Conservation (phyloP, 1,140 invertebrate genomes). For the Macrobrachium nipponense region DNA sequence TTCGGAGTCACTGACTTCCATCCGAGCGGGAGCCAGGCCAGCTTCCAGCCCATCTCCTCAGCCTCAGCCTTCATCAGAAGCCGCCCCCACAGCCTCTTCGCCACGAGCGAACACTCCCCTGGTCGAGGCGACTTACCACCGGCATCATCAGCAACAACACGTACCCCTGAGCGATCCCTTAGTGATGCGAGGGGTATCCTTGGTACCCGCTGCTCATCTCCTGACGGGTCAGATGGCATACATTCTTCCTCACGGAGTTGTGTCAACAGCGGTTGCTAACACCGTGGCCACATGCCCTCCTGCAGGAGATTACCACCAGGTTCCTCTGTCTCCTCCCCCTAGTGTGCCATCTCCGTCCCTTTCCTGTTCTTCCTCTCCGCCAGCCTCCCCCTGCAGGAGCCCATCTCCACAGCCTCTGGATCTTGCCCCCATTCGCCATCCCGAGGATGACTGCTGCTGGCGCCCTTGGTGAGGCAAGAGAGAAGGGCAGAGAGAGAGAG, state of each 20-base stretch:
- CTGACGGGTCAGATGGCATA: slow-evolving; percentile 36
- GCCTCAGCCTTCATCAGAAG: neutral
- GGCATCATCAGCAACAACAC: neutral
- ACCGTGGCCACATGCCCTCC: neutral
- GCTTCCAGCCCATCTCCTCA: neutral
- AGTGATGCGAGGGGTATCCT: slow-evolving; percentile 78
- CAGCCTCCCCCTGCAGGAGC: slow-evolving; percentile 40
- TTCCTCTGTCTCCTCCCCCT: slow-evolving; percentile 42
- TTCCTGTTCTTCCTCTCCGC: slow-evolving; percentile 35
- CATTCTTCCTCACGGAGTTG: slow-evolving; percentile 38
- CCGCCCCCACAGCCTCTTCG: neutral
- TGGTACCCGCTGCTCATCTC: slow-evolving; percentile 66
- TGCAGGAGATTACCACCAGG: slow-evolving; percentile 34
- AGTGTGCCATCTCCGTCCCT: slow-evolving; percentile 36
- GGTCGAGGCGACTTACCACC: neutral
- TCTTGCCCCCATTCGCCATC: slow-evolving; percentile 42
- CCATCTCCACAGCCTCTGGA: slow-evolving; percentile 53
- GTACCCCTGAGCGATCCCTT: slow-evolving; percentile 67
- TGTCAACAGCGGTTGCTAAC: no score
- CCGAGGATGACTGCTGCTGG: slow-evolving; percentile 45
- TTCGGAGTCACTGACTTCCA: slow-evolving; percentile 22
- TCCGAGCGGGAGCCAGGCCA: neutral
- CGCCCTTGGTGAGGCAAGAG: slow-evolving; percentile 33
- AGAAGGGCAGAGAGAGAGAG: neutral
- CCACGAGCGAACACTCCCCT: slow-evolving; percentile 70